These are phyloP conservation scores for Cardiocondyla obscurior DNA, from an alignment of 1,140 invertebrate genomes.

Conservation along the genomic window DNA sequence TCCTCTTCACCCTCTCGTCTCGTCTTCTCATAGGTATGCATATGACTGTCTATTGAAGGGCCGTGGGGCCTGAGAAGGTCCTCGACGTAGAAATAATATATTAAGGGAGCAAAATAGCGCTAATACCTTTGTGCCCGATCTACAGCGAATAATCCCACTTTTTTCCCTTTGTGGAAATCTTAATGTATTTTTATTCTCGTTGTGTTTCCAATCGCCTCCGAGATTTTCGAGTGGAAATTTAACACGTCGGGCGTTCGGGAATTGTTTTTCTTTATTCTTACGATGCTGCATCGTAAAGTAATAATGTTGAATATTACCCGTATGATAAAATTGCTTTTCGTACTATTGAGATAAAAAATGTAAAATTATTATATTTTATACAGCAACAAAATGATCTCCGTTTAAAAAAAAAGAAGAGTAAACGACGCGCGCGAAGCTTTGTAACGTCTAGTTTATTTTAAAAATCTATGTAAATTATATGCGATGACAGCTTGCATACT, in stretches of 20 bases:
- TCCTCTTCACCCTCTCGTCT: slow-evolving; percentile 47
- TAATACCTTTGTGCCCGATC: slow-evolving; percentile 79
- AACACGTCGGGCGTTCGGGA: not conserved
- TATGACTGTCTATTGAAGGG: slow-evolving; percentile 78
- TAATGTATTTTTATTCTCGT: slow-evolving; percentile 72
- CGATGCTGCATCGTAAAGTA: not conserved
- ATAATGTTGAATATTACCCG: not conserved
- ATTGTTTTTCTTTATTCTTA: not conserved
- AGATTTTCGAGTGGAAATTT: slow-evolving; percentile 23
- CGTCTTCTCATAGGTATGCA: slow-evolving; percentile 57
- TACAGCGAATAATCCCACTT: slow-evolving; percentile 72
- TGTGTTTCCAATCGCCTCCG: not conserved
- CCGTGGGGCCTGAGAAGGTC: slow-evolving; percentile 68
- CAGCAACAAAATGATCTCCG: not conserved
- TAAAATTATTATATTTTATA: not conserved
- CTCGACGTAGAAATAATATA: slow-evolving; percentile 81
- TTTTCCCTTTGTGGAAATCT: slow-evolving; percentile 76
- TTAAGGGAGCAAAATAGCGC: slow-evolving; percentile 81
- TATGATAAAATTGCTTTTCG: not conserved
- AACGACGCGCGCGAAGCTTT: too few species aligned
- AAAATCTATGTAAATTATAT: not conserved
- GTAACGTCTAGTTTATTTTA: too few species aligned
- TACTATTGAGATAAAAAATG: not conserved
- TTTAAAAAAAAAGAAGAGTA: not conserved
- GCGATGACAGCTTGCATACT: not conserved